These are phyloP conservation scores for Liparis tanakae DNA, from an alignment of 2,797 vertebrate genomes.

Conservation along the genomic window DNA sequence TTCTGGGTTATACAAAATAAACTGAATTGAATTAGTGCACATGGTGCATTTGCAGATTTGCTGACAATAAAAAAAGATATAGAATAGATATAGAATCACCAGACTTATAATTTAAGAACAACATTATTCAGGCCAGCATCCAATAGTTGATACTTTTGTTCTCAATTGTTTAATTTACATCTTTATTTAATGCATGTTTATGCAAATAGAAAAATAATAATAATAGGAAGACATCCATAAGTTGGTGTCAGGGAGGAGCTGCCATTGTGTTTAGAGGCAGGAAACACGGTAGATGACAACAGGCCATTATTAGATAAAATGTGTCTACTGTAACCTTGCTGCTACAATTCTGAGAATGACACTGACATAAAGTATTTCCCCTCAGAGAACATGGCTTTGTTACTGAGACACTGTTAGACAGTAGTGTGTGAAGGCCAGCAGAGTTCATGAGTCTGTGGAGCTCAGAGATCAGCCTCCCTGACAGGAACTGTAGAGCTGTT, in stretches of 20 bases:
- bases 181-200: not conserved
- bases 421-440: slow-evolving; percentile 10
- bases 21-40: too few species aligned
- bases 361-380: not conserved
- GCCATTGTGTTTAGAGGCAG: not conserved
- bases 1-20: too few species aligned
- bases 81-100: not conserved
- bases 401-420: not conserved
- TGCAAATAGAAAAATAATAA: not conserved
- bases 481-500: slow-evolving; percentile 69
- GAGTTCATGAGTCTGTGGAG: slow-evolving; percentile 35
- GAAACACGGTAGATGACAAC: slow-evolving; percentile 9
- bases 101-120: not conserved
- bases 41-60: not conserved
- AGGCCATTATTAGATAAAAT: not conserved
- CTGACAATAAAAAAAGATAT: slow-evolving; percentile 1
- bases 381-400: not conserved
- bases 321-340: slow-evolving; percentile 2
- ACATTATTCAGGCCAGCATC: not conserved
- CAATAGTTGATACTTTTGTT: not conserved
- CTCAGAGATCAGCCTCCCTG: slow-evolving; percentile 62
- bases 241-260: slow-evolving; percentile 1
- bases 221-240: not conserved
- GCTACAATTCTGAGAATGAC: slow-evolving; percentile 1
- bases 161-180: too few species aligned